Percentiles rank a stretch among this genome's conserved stretches.
Evolutionary conservation across 1,140 invertebrate species (phyloP).

Genomic region (Limonius californicus): DNA sequence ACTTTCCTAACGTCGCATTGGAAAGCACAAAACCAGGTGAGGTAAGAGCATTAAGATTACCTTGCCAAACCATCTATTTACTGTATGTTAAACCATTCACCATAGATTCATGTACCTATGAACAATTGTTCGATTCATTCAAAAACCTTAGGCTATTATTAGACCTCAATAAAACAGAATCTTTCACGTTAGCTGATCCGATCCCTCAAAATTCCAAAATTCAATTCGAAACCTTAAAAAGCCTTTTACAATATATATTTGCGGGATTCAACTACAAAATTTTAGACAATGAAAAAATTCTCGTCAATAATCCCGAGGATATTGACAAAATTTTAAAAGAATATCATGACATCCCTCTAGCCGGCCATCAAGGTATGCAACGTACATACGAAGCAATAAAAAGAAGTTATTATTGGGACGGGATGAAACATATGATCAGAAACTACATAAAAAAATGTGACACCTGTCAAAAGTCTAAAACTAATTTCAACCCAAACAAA

Average conservation of each 20-base stretch:
- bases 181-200: background rate
- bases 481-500: background rate
- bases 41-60: background rate
- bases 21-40: background rate
- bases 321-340: background rate
- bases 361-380: conserved; percentile 11
- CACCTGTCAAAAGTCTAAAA: conserved; percentile 7
- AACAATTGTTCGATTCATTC: background rate
- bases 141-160: background rate
- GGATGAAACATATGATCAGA: conserved; percentile 1
- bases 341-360: background rate
- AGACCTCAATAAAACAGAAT: background rate
- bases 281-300: background rate
- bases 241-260: background rate
- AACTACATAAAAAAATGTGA: conserved; percentile 17
- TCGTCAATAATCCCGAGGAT: background rate
- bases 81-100: background rate
- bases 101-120: background rate
- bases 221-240: background rate
- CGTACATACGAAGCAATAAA: background rate
- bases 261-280: background rate
- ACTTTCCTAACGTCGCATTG: background rate
- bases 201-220: background rate
- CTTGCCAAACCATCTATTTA: background rate
- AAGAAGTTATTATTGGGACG: conserved; percentile 7